Percentiles rank a stretch among this genome's conserved stretches.
Conservation (phyloP, 1,140 invertebrate genomes). For the Armadillidium nasatum region DNA sequence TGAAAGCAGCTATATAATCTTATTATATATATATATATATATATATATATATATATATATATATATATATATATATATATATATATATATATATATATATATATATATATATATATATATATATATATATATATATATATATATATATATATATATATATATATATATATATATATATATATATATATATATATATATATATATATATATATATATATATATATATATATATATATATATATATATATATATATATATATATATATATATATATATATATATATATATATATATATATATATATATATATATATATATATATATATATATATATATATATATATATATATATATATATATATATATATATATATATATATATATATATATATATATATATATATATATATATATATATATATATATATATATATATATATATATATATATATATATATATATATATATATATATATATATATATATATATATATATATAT, state of each 20-base stretch:
- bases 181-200: conserved; percentile 22
- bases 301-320: background rate
- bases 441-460: conserved; percentile 20
- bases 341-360: no score
- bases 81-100: conserved; percentile 21
- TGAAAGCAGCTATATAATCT: no score
- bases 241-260: no score
- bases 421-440: conserved; percentile 18
- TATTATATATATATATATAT: conserved; percentile 19
- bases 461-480: conserved; percentile 15
- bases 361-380: background rate
- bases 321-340: background rate
- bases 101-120: conserved; percentile 22
- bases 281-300: no score
- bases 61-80: conserved; percentile 22
- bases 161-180: conserved; percentile 21
- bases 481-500: background rate
- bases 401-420: background rate
- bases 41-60: conserved; percentile 18
- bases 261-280: no score
- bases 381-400: background rate
- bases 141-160: conserved; percentile 21
- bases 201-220: background rate
- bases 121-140: conserved; percentile 18
- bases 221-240: no score